Conservation (phyloP, 2,113 vertebrate genomes). For the Spea bombifrons region DNA sequence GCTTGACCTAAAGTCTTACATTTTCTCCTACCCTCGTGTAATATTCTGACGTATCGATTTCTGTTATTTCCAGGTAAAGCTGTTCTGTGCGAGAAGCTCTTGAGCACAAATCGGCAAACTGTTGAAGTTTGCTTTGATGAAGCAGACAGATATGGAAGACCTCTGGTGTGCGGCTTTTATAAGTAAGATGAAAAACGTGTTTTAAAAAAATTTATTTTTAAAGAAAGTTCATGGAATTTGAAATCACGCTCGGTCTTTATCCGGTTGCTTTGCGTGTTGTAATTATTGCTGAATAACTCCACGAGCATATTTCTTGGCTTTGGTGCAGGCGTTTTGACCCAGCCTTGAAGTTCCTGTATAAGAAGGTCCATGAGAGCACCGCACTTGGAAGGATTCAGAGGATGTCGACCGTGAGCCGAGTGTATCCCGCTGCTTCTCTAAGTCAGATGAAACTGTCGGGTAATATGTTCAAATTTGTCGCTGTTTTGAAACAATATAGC, state of each 20-base stretch:
- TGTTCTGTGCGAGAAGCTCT: slow-evolving; percentile 54
- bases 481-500: too few relatives aligned
- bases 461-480: background rate
- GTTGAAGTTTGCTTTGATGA: slow-evolving; percentile 54
- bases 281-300: background rate
- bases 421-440: slow-evolving; percentile 37
- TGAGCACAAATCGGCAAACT: slow-evolving; percentile 47
- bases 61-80: slow-evolving; percentile 52
- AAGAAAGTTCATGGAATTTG: too few relatives aligned
- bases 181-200: slow-evolving; percentile 50
- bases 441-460: slow-evolving; percentile 50
- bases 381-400: slow-evolving; percentile 52
- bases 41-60: too few relatives aligned
- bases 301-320: background rate
- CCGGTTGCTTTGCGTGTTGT: background rate
- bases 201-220: background rate
- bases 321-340: slow-evolving; percentile 56
- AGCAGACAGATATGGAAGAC: slow-evolving; percentile 50
- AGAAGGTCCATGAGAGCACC: slow-evolving; percentile 45
- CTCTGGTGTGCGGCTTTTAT: slow-evolving; percentile 55
- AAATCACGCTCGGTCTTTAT: background rate
- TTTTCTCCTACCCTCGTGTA: too few relatives aligned
- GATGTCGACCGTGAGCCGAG: slow-evolving; percentile 35
- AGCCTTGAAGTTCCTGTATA: slow-evolving; percentile 53
- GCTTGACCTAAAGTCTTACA: too few relatives aligned